phyloP scores from a whole-genome alignment of 2,797 vertebrate species.

The Moxostoma hubbsi region DNA sequence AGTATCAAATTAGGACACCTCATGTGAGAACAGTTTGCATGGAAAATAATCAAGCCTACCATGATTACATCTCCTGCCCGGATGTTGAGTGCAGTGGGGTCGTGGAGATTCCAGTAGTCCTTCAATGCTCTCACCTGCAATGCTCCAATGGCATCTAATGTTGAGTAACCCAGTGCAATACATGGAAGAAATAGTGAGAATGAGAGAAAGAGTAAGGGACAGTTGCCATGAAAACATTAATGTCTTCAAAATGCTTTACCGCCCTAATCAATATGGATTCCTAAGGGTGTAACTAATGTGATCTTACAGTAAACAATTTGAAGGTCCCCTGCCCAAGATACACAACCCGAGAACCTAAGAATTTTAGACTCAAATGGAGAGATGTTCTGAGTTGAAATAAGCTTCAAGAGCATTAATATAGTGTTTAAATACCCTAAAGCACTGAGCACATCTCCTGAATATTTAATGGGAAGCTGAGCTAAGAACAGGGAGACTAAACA shows the following conservation, averaged over 20 bases:
- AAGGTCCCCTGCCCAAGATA: background rate
- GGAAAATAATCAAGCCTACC: slow-evolving; percentile 71
- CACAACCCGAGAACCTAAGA: background rate
- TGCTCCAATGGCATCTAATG: slow-evolving; percentile 90
- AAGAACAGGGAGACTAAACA: slow-evolving; percentile 13
- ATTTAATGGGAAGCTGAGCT: slow-evolving; percentile 19
- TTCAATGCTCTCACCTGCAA: slow-evolving; percentile 94
- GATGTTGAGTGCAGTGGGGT: slow-evolving; percentile 94
- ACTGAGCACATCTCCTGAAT: slow-evolving; percentile 16
- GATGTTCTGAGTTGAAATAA: background rate
- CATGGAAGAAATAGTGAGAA: background rate
- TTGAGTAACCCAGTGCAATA: slow-evolving; percentile 4
- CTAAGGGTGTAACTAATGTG: background rate
- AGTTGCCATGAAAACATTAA: background rate
- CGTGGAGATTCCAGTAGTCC: slow-evolving; percentile 96
- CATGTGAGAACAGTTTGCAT: slow-evolving; percentile 35
- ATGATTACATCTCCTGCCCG: slow-evolving; percentile 93
- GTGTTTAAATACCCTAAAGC: slow-evolving; percentile 19
- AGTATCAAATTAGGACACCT: slow-evolving; percentile 30
- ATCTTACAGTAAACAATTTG: background rate
- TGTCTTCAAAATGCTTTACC: background rate
- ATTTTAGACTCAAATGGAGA: background rate
- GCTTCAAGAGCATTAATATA: slow-evolving; percentile 14
- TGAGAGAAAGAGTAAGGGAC: background rate
- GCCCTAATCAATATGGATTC: slow-evolving; percentile 6